Percentiles rank a stretch among this genome's conserved stretches.
Evolutionary conservation across 2,797 vertebrate species (phyloP).

Genomic region (Eleutherodactylus coqui): DNA sequence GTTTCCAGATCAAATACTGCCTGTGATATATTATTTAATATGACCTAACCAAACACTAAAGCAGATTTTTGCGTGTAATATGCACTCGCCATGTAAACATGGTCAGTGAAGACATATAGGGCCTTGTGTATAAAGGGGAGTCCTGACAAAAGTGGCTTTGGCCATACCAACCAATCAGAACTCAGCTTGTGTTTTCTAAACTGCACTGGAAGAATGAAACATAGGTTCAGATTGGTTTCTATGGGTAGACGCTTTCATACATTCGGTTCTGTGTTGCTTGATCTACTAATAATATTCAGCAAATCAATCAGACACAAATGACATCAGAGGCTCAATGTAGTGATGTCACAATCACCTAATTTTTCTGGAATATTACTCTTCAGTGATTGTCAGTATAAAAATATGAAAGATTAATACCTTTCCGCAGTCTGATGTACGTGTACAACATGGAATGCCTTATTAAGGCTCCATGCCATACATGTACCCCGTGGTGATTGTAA

Average conservation of each 20-base stretch:
- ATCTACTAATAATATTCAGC: neutral
- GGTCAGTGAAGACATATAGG: neutral
- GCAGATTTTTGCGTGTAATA: constrained; percentile 3
- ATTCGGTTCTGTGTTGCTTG: neutral
- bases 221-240: neutral
- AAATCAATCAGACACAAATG: neutral
- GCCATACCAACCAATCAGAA: neutral
- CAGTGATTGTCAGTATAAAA: no score
- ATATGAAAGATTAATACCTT: no score
- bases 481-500: no score
- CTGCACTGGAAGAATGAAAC: neutral
- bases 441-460: no score
- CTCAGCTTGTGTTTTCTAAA: neutral
- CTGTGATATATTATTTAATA: constrained; percentile 47
- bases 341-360: neutral
- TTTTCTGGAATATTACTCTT: no score
- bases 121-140: neutral
- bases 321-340: neutral
- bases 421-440: no score
- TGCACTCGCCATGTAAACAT: neutral
- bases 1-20: constrained; percentile 8
- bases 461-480: no score
- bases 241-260: neutral
- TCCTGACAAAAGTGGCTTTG: neutral
- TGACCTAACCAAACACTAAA: constrained; percentile 8